Evolutionary conservation across 2,797 vertebrate genomes (phyloP), one percentile per base, ranked within the genome.

Genomic region (Florisuga fusca): DNA sequence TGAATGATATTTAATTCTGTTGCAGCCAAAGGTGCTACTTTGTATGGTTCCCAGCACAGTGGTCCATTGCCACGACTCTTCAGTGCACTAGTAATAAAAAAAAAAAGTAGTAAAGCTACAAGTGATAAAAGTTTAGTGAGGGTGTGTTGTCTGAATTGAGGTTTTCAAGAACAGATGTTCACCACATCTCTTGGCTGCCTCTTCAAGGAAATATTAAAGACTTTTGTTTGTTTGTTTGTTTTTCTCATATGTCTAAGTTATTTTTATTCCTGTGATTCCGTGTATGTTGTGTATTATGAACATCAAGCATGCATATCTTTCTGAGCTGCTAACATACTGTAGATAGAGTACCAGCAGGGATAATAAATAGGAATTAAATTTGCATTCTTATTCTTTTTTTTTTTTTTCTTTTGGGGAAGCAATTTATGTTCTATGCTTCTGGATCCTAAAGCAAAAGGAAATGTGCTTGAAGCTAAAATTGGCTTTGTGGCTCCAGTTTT

Each of bases 401-500:
- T 4, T 2, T 3, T 4, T 6, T 7, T 66, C 80, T 16, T 51
- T 59, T 8, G 22, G 51, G 27, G 29, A 93, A 96, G 92, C 86
- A 96, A 96, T 98, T 97, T 97, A 71, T 89, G 75, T 94, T 86
- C 87, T 94, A 92, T 96, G 34, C 90, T 95, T 97, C 88, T 91
- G 95, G 93, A 96, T 97, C 92, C 92, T 62, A 85, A 96, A 96
- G 84, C 91, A 51, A 92, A 95, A 97, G 95, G 95, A 97, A 97
- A 92, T 57, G n/a, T 84, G 92, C 78, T 95, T 88, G 96, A 95
- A 9, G 72, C 95, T 98, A 96, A 97, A 97, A 97, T 97, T 96
- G 97, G 94, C 95, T 98, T 94, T 12, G 58, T 92, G 94, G 95
- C 94, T 97, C 96, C 89, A 83, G 90, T 91, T 97, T 73, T 95